phyloP scores from a whole-genome alignment of 1,140 invertebrate genomes.

The Nephila pilipes region DNA sequence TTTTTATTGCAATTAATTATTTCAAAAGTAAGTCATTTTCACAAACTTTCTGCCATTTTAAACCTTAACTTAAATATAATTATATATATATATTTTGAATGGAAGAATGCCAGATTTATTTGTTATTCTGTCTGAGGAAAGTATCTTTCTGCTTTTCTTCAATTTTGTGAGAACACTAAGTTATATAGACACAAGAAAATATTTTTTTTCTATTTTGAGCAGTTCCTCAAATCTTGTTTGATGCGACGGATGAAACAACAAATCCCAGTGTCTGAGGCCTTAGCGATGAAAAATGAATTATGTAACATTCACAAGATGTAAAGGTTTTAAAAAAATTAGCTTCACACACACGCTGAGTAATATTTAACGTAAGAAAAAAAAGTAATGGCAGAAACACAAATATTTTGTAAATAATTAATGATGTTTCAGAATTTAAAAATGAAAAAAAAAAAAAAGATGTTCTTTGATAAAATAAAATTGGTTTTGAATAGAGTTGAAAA shows the following conservation, averaged over 20 bases:
- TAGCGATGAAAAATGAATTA: neutral
- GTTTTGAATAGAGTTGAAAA: no score
- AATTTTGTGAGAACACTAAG: neutral
- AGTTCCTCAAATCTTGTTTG: neutral
- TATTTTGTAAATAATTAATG: no score
- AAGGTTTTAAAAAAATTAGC: no score
- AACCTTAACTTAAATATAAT: neutral
- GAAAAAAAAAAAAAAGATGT: no score
- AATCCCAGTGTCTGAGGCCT: neutral
- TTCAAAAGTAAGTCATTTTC: neutral
- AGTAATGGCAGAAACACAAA: no score
- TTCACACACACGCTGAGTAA: no score
- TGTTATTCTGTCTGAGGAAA: neutral
- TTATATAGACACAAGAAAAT: neutral
- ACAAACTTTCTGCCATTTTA: neutral
- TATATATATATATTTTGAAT: no score
- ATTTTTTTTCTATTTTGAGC: neutral
- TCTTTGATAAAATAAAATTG: no score
- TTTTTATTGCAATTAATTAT: neutral
- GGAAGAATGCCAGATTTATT: neutral
- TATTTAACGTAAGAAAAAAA: no score
- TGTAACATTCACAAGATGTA: no score
- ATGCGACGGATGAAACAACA: neutral
- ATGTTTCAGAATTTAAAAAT: no score
- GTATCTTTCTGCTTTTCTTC: neutral